Conservation (phyloP, 2,797 vertebrate genomes). For the Diceros bicornis region DNA sequence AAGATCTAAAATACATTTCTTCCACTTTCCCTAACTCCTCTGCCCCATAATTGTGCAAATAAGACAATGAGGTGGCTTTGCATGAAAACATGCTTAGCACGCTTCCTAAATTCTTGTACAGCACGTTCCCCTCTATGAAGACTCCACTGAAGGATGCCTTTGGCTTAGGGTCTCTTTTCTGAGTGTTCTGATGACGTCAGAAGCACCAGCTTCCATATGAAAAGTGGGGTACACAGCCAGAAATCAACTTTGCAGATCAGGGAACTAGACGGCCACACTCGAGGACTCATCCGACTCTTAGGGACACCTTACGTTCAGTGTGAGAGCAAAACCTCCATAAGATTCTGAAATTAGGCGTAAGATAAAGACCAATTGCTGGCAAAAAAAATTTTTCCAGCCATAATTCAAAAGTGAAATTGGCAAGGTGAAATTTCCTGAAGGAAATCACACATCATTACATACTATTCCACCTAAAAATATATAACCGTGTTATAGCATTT, state of each 20-base stretch:
- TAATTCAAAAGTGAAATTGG: constrained; percentile 62
- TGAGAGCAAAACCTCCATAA: constrained; percentile 17
- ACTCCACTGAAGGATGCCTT: not conserved
- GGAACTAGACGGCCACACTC: not conserved
- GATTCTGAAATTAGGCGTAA: not conserved
- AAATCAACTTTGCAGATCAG: not conserved
- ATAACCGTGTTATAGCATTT: not conserved
- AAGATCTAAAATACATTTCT: not conserved
- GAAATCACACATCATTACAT: constrained; percentile 3
- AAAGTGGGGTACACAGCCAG: not conserved
- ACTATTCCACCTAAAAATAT: not conserved
- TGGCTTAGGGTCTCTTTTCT: not conserved
- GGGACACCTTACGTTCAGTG: not conserved
- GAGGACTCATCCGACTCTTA: not conserved
- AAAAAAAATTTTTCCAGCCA: not conserved
- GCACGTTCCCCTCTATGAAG: not conserved
- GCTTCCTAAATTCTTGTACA: not conserved
- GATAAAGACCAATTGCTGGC: not conserved
- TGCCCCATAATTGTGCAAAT: not conserved
- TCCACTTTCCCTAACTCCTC: not conserved
- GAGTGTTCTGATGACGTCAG: not conserved
- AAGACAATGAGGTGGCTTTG: not conserved
- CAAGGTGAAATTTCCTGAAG: constrained; percentile 49
- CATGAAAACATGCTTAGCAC: not conserved
- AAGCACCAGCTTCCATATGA: constrained; percentile 23